These are phyloP conservation scores for Pithys albifrons DNA, from an alignment of 2,113 vertebrate species.

Conservation along the genomic window DNA sequence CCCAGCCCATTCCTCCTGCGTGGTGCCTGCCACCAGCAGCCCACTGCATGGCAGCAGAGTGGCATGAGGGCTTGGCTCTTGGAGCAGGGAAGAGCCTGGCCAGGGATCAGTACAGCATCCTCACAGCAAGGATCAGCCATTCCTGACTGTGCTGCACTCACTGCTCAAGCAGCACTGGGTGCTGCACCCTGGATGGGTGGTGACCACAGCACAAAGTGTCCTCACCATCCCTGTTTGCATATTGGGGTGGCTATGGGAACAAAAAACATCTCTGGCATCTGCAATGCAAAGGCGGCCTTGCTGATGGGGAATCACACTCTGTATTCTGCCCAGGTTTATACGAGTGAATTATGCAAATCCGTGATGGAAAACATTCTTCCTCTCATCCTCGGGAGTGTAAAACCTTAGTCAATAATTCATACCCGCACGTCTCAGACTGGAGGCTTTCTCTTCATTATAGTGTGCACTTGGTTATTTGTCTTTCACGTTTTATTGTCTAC, in stretches of 20 bases:
- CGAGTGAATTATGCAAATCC: slow-evolving; percentile 83
- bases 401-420: slow-evolving; percentile 86
- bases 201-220: rapidly evolving
- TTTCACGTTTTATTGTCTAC: slow-evolving; percentile 78
- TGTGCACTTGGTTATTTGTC: slow-evolving; percentile 78
- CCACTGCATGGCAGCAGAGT: neutral
- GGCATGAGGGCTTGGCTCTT: neutral
- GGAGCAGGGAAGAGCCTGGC: neutral
- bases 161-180: neutral
- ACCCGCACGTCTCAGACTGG: slow-evolving; percentile 73
- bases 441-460: slow-evolving; percentile 82
- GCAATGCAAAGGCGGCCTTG: slow-evolving; percentile 46
- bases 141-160: neutral
- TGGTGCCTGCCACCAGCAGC: neutral
- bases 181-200: rapidly evolving
- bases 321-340: slow-evolving; percentile 79
- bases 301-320: slow-evolving; percentile 65
- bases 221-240: rapidly evolving
- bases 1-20: neutral
- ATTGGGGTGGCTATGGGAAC: neutral
- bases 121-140: neutral
- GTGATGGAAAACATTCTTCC: slow-evolving; percentile 81
- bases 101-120: neutral
- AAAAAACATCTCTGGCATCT: neutral
- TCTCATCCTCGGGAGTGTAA: slow-evolving; percentile 82